A percentile compares a stretch with the other conserved stretches of the same genome.
Conservation (phyloP, 2,888 invertebrate species). For the Crocallis elinguaria region DNA sequence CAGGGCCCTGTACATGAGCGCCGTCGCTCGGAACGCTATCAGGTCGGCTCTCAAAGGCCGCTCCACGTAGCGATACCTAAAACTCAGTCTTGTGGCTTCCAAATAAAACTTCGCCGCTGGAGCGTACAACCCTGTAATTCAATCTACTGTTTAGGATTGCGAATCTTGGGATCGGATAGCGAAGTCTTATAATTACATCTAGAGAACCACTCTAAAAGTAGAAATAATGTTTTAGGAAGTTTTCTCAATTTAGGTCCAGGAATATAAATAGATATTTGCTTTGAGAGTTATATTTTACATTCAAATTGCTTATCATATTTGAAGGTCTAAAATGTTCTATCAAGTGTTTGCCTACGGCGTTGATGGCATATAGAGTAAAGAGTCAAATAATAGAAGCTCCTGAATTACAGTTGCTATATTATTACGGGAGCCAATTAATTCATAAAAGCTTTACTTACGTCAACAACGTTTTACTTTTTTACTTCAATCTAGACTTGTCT, state of each 20-base stretch:
- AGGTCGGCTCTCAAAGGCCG: slow-evolving; percentile 82
- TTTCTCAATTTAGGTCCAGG: too few relatives aligned
- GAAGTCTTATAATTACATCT: background rate
- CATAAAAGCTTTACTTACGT: too few relatives aligned
- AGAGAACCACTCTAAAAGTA: background rate
- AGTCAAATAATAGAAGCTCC: background rate
- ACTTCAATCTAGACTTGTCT: too few relatives aligned
- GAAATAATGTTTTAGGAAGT: background rate
- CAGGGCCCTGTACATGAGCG: slow-evolving; percentile 86
- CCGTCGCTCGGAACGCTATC: slow-evolving; percentile 86
- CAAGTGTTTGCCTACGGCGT: too few relatives aligned
- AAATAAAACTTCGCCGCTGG: slow-evolving; percentile 72
- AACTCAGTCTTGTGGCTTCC: slow-evolving; percentile 74
- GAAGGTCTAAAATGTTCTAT: too few relatives aligned
- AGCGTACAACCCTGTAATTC: slow-evolving; percentile 58
- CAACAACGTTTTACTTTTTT: too few relatives aligned
- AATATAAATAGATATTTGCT: too few relatives aligned
- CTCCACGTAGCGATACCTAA: slow-evolving; percentile 59
- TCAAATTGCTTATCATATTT: too few relatives aligned
- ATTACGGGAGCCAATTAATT: too few relatives aligned
- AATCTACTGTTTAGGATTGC: slow-evolving; percentile 1
- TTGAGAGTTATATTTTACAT: too few relatives aligned
- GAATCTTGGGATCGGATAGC: background rate
- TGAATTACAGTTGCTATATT: too few relatives aligned
- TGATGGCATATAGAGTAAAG: too few relatives aligned